Evolutionary conservation across 2,113 vertebrate species (phyloP).

Genomic region (Seriola aureovittata): DNA sequence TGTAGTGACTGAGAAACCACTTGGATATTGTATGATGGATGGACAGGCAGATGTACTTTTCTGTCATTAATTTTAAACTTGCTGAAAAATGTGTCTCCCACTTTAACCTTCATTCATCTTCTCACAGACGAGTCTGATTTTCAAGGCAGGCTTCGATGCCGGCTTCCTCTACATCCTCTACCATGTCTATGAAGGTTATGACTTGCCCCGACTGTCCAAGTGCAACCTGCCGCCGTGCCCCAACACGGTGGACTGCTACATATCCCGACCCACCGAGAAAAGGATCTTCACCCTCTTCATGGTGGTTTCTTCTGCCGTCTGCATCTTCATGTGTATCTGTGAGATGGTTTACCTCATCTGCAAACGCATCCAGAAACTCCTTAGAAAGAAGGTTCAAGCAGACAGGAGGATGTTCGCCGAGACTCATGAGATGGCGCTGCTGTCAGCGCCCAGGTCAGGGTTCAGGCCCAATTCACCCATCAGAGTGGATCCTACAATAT

Average conservation of each 20-base stretch:
- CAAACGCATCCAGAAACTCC: slow-evolving; percentile 82
- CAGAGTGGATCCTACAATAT: slow-evolving; percentile 68
- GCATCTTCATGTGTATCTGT: slow-evolving; percentile 89
- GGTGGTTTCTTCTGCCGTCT: slow-evolving; percentile 87
- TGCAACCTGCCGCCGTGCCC: slow-evolving; percentile 89
- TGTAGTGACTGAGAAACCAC: neutral
- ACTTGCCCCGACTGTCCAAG: slow-evolving; percentile 88
- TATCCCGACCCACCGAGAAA: slow-evolving; percentile 93
- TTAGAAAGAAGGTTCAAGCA: neutral
- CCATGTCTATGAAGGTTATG: slow-evolving; percentile 86
- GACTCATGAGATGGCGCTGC: slow-evolving; percentile 37
- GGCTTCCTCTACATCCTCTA: slow-evolving; percentile 92
- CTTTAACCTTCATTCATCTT: slow-evolving; percentile 19
- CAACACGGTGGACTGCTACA: slow-evolving; percentile 92
- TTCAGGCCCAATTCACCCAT: slow-evolving; percentile 47
- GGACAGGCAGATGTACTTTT: neutral
- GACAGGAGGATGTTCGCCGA: neutral
- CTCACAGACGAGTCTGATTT: slow-evolving; percentile 86
- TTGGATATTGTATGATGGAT: neutral
- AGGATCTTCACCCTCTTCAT: slow-evolving; percentile 96
- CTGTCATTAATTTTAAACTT: neutral
- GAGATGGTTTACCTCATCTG: slow-evolving; percentile 91
- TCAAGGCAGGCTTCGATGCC: slow-evolving; percentile 88
- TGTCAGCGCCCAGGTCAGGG: slow-evolving; percentile 18
- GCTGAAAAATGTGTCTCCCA: neutral